Base-by-base conservation (phyloP, 2,888 invertebrate genomes). In the Tipula lateralis region DNA sequence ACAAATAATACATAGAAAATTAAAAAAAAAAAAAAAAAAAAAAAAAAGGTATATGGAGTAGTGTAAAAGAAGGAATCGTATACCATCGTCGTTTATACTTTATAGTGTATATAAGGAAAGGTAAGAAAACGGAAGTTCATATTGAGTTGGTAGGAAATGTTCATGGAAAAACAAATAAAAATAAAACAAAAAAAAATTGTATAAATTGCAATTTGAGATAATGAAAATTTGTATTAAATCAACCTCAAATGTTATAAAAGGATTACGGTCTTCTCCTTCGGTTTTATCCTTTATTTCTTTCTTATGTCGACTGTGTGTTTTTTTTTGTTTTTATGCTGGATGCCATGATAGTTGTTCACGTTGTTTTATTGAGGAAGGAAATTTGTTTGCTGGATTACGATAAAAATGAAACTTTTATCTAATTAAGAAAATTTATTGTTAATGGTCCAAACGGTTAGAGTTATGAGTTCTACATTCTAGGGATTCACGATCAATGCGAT, bases 161-260 rank as follows among this genome's bases (percentile, higher is more conserved):
- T 66, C 66, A 24, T 19, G 66, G 66, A 66, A 66, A 66, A 66
- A 66, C 66, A 66, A 66, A 66, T 66, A 24, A 66, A 66, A 66
- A 24, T 24, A 66, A 66, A 66, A 66, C 66, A 66, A 66, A 19
- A 24, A 6, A 66, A 50, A 50, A 50, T 36, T 50, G 44, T 66
- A 66, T 24, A 66, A 66, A 66, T 66, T 66, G 66, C 24, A 66
- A 66, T 66, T 66, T 66, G 24, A 66, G 66, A 66, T 66, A 66
- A 66, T 66, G 24, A 66, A 66, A 66, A 66, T 66, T 66, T 66
- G 66, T 66, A 66, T 66, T 66, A 66, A 24, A 66, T 66, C 66
- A 66, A 66, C 24, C 66, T 66, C 24, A 66, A 66, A 19, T 66
- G 66, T 66, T 66, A 24, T 66, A 66, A 66, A 66, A 24, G 66